Base-by-base conservation (phyloP, 2,113 vertebrate genomes). In the Neolamprologus modestus region DNA sequence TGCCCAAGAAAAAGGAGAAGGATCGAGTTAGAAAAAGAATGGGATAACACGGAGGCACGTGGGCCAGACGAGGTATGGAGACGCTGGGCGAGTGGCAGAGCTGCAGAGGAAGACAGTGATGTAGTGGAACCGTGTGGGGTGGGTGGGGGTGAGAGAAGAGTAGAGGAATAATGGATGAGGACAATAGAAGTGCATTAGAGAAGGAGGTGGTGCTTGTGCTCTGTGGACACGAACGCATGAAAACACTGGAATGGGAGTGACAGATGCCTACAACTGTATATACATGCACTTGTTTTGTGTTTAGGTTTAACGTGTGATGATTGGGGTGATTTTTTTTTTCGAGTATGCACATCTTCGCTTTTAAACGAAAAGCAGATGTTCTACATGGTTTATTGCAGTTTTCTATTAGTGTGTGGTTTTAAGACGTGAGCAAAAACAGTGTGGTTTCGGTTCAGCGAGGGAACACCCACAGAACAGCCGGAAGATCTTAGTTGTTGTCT, bases 161-260 rank as follows among this genome's bases (percentile, higher is more conserved):
- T 47, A 84, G 91, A 84, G 91, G 93, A 96, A 96, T 96, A 96
- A 97, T 96, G 93, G 93, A 96, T 96, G 95, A 96, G 94, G 94
- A 96, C 96, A 96, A 93, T 95, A 94, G 86, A 96, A 97, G 92
- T 96, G 95, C 96, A 97, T 96, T 96, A 96, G 94, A 90, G 91
- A 86, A 89, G 92, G 89, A 82, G 86, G 86, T 85, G 90, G 84
- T 31, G 76, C 31, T 83, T 54, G 45, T 89, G 7, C 16, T 81
- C 81, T 87, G 76, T 87, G 82, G 66, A 28, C 71, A 50, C 24
- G 1, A 19, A 19, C 2, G 4, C 42, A 31, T 12, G 42, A 50
- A 76, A 76, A 31, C 71, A 50, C 71, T 31, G 10, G 24, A 50
- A 31, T 31, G 26, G 31, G 26, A 16, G 31, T n/a, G 7, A 45